Evolutionary conservation across 1,140 invertebrate genomes (phyloP).

Genomic region (Mizuhopecten yessoensis): DNA sequence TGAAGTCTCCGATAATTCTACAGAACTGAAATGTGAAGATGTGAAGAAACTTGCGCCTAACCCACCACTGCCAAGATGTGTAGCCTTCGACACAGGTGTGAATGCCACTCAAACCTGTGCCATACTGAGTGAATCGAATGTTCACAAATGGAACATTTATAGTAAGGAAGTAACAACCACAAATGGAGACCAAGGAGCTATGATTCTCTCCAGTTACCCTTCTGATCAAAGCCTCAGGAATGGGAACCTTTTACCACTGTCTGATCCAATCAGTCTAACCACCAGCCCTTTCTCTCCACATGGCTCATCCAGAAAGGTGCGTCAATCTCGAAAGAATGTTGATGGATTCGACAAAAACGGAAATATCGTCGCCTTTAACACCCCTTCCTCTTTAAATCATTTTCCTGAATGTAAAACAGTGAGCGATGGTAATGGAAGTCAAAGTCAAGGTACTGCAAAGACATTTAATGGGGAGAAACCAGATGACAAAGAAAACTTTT

Average conservation of each 20-base stretch:
- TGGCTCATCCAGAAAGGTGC: background rate
- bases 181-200: background rate
- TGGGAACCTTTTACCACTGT: too few species aligned
- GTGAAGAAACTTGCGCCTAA: background rate
- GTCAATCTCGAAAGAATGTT: background rate
- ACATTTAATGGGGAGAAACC: background rate
- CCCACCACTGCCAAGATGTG: background rate
- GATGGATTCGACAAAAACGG: background rate
- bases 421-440: background rate
- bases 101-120: background rate
- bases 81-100: background rate
- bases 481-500: background rate
- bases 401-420: background rate
- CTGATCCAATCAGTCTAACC: too few species aligned
- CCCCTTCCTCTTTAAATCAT: background rate
- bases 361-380: background rate
- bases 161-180: background rate
- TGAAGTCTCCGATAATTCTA: constrained; percentile 2
- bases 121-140: background rate
- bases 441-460: background rate
- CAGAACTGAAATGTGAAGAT: background rate
- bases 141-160: background rate
- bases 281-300: too few species aligned
- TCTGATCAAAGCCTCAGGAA: too few species aligned
- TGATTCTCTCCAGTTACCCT: background rate